These are phyloP conservation scores for Cnemophilus loriae DNA, from an alignment of 2,113 vertebrate genomes.

Conservation along the genomic window DNA sequence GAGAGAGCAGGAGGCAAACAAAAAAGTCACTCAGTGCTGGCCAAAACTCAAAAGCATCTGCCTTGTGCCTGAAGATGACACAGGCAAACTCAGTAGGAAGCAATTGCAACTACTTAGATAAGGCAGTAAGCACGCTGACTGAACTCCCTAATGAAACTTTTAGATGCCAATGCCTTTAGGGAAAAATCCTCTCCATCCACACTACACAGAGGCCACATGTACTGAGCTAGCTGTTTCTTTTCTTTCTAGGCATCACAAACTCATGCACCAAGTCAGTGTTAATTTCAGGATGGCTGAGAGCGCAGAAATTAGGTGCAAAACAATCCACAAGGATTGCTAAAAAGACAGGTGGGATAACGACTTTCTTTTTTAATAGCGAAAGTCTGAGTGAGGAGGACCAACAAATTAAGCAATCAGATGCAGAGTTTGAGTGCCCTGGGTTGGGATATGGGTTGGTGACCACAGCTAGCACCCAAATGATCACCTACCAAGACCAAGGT, in stretches of 20 bases:
- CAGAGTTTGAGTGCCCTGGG: background rate
- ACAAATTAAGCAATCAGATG: background rate
- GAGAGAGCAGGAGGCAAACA: background rate
- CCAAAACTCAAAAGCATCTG: background rate
- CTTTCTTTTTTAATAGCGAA: background rate
- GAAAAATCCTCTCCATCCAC: background rate
- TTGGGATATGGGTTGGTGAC: background rate
- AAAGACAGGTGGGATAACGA: background rate
- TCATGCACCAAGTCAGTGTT: background rate
- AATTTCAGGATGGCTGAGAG: background rate
- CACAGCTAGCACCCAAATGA: background rate
- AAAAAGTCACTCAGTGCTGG: background rate
- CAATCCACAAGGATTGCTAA: background rate
- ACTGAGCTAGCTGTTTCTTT: background rate
- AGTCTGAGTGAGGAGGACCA: background rate
- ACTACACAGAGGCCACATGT: background rate
- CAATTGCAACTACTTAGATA: background rate
- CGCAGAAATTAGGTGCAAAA: background rate
- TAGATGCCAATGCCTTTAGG: background rate
- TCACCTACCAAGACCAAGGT: background rate
- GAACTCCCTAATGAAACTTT: background rate
- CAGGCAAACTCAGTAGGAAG: background rate
- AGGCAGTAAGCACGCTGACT: background rate
- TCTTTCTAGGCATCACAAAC: background rate
- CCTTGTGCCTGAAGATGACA: background rate